These are phyloP conservation scores for Anhinga anhinga DNA, from an alignment of 2,113 vertebrate genomes.

Conservation along the genomic window DNA sequence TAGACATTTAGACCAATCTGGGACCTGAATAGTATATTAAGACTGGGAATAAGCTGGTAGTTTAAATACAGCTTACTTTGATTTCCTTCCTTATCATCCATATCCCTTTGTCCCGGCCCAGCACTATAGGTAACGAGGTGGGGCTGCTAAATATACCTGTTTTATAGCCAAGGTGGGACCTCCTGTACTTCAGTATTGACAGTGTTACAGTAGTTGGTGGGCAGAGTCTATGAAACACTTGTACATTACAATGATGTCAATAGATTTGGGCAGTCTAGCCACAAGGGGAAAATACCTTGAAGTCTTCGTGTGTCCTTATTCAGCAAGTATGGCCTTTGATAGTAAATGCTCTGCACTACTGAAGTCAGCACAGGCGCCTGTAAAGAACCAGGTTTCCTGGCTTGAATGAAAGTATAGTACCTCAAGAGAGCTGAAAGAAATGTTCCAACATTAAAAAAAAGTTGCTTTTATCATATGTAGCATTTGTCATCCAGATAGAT, in stretches of 20 bases:
- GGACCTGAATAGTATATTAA: slow-evolving; percentile 20
- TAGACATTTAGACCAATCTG: not conserved
- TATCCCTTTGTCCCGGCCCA: not conserved
- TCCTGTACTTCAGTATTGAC: not conserved
- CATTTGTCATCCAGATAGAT: not conserved
- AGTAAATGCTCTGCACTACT: not conserved
- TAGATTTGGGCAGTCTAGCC: not conserved
- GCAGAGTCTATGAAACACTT: not conserved
- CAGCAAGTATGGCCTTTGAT: not conserved
- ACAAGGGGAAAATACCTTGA: not conserved
- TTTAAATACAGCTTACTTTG: not conserved
- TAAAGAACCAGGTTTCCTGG: not conserved
- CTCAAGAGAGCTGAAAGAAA: not conserved
- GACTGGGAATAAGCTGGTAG: slow-evolving; percentile 16
- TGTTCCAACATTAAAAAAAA: not conserved
- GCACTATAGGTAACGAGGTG: not conserved
- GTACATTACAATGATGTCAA: not conserved
- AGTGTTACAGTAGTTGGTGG: not conserved
- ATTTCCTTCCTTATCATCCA: not conserved
- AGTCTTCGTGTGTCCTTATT: not conserved
- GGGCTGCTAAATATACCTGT: not conserved
- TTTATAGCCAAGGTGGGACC: not conserved
- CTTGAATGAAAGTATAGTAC: not conserved
- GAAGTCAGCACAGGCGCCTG: not conserved
- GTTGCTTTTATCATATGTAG: not conserved